Base-by-base conservation (phyloP, 2,888 invertebrate species). In the Aethes cnicana region DNA sequence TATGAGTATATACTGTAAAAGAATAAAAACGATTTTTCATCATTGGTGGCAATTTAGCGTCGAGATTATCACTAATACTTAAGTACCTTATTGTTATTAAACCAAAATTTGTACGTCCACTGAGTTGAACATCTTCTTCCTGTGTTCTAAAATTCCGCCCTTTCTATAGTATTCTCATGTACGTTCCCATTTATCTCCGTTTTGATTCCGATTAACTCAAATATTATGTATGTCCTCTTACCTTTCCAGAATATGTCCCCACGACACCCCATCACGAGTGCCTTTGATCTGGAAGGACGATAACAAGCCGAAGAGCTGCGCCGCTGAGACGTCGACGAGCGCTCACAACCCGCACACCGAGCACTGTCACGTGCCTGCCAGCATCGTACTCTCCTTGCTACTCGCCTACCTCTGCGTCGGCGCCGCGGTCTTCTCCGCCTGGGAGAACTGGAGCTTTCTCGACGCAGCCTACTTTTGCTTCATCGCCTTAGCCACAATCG, bases 381-480 rank as follows among this genome's bases (percentile, higher is more conserved):
- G 84, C 57, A 77, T 90, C 55, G 93, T 96, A 61, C 78, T 95
- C 25, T 86, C 93, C 57, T 91, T 96, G 42, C 92, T 96, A 33
- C 84, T 93, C 41, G 91, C 92, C 32, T 96, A 96, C 82, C 91
- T 96, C 57, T 93, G 93, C 64, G 83, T 94, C 6, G 96, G 96
- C 1, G 95, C 96, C 0, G 92, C 92, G 18, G 91, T 94, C 54
- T 95, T 96, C 82, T 93, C 95, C 11, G 90, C 93, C n/a, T 94
- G 95, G 92, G 95, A 94, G 71, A 93, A 94, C 65, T 95, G 95
- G 95, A 93, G 93, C 54, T 93, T 95, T 73, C 90, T 95, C 33
- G 95, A 96, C 72, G 95, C 95, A 4, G 93, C 94, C 2, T 96
- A 96, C 81, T 95, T 96, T 81, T 95, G 96, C 74, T 96, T 96